phyloP scores from a whole-genome alignment of 2,797 vertebrate genomes.

The Harpagifer antarcticus region DNA sequence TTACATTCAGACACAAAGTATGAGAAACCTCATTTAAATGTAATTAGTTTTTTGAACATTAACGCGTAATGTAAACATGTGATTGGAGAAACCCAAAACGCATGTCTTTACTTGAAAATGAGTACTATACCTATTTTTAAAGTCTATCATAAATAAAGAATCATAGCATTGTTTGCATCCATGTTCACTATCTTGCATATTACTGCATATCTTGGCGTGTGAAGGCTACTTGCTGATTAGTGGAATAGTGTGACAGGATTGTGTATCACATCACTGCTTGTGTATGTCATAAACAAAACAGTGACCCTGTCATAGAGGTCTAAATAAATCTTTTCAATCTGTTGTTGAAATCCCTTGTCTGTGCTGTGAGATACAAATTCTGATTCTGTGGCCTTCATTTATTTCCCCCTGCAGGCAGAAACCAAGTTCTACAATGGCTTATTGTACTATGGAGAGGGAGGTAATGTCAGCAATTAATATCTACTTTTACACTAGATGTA shows the following conservation, averaged over 20 bases:
- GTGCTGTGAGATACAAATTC: background rate
- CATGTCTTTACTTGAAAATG: too few species aligned
- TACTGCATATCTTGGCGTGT: background rate
- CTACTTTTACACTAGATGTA: constrained; percentile 29
- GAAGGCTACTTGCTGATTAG: background rate
- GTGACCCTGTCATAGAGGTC: background rate
- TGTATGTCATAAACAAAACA: background rate
- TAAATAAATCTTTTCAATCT: background rate
- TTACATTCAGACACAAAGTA: too few species aligned
- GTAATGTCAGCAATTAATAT: constrained; percentile 78
- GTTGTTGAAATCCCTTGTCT: background rate
- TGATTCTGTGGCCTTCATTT: background rate
- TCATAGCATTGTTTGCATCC: background rate
- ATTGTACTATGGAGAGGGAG: constrained; percentile 98
- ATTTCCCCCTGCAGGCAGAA: constrained; percentile 89
- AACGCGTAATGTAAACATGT: too few species aligned
- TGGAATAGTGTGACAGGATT: background rate
- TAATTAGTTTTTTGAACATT: too few species aligned
- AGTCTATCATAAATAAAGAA: background rate
- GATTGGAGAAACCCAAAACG: too few species aligned
- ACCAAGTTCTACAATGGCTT: constrained; percentile 98
- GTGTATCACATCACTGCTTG: background rate
- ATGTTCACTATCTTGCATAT: background rate
- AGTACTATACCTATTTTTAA: background rate
- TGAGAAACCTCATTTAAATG: too few species aligned